Base-by-base conservation (phyloP, 2,797 vertebrate genomes). In the Alca torda region DNA sequence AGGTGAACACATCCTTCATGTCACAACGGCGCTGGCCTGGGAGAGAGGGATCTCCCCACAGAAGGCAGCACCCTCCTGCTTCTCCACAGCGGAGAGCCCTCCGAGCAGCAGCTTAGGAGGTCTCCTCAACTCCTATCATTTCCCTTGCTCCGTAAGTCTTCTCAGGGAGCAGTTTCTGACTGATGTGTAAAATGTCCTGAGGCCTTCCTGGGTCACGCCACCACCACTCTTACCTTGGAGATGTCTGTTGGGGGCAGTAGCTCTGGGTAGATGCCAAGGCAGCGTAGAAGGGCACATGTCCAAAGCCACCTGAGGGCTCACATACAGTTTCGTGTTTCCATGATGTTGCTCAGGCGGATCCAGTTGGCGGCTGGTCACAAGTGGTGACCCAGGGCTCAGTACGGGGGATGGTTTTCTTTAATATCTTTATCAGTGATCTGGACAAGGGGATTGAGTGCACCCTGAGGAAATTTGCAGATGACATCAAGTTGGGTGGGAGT, bases 301-400 rank as follows among this genome's bases (percentile, higher is more conserved):
- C 68, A 59, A 46, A 84, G 31, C 1, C 35, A 64, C 16, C 4
- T 2, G 0, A 76, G 33, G n/a, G 12, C 70, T 72, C 59, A 26
- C 16, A 37, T 46, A 31, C 2, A 10, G 26, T 72, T 69, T 33
- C 1, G 0, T 13, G 8, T 50, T 43, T 61, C 37, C 0, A 0
- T n/a, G 50, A 41, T 78, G 33, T 81, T 87, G 43, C 50, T 82
- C 13, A 16, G 16, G 41, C n/a, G 11, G 48, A 35, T 43, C 28
- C 13, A 64, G 61, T 43, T 31, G 28, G 26, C 6, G 6, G 18
- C 9, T 20, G 10, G 39, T 64, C 39, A 43, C 61, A 43, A 41
- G 26, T 64, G 37, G 39, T 64, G 39, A 41, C 28, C 28, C 39
- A 41, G 39, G 28, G 18, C 39, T 63, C 20, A 23, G 54, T 57